Base-by-base conservation (phyloP, 2,797 vertebrate genomes). In the Protonibea diacanthus region DNA sequence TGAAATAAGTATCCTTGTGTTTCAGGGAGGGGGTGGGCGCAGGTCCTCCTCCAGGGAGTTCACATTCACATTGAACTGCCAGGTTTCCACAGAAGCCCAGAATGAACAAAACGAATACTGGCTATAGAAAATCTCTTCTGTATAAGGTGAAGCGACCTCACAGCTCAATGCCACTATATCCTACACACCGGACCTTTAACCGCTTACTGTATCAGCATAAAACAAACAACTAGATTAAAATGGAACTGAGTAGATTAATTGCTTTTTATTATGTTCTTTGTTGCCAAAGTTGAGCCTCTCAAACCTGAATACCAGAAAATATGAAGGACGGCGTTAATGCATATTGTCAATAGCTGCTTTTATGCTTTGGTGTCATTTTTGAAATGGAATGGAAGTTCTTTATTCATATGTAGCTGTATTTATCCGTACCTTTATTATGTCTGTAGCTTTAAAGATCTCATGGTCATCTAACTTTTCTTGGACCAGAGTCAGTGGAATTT, bases 231-330 rank as follows among this genome's bases (percentile, higher is more conserved):
- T 1, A 21, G 11, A 29, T 6, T 45, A 27, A 58, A 73, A 56
- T 18, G 20, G 10, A 63, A 42, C 18, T 17, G 20, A 53, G 23
- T 11, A 5, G 42, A 60, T 49, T 25, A 23, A 55, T 60, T 4
- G 20, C 8, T n/a, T 33, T 67, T 53, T 33, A 44, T 68, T 52
- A 13, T 65, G 7, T 21, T 48, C 12, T 69, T n/a, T 65, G 47
- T 11, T 33, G 66, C 15, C 13, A 40, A 29, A 12, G 29, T 33
- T 44, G 1, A 68, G 45, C 38, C 27, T 47, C 48, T 66, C 61
- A 29, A 42, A 71, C 6, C 1, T 49, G 42, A 78, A 17, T 23
- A 60, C 72, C 14, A 27, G 21, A 29, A 5, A 3, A 49, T 10
- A 20, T 23, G 40, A 25, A 71, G 53, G 14, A 55, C 8, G 9